Evolutionary conservation across 2,113 vertebrate species (phyloP), one percentile per base, ranked within the genome.

Genomic region (Cyphomyrus discorhynchus): DNA sequence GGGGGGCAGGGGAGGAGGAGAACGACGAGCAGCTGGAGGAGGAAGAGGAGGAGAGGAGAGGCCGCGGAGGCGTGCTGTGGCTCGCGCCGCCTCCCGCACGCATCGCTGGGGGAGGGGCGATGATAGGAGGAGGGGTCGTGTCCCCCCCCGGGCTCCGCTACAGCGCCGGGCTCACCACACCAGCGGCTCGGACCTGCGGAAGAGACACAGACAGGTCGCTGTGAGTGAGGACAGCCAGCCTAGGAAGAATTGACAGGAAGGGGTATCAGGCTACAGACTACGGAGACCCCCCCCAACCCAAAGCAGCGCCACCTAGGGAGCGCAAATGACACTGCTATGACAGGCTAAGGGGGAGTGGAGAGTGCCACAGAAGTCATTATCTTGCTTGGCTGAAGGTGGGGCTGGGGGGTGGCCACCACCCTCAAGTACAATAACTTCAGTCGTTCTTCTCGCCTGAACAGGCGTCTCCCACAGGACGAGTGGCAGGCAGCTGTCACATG

Each of bases 31-130:
- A 21, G 31, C 74, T 17, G 89, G 91, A 91, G 91, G 92, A 92
- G 13, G 92, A 86, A 86, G 46, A 92, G 92, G 92, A 94, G 91
- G 89, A 90, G 89, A 90, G 90, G 91, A 92, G 91, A 87, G 90
- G 92, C 92, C 93, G 93, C 94, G 93, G 90, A 90, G 91, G 91
- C 91, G 90, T 91, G 58, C 87, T 92, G 91, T 90, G 91, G 91
- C 50, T 91, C 93, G 92, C 90, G 93, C 92, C 90, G 89, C 91
- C 91, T 92, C 90, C 94, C 91, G 92, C 92, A 93, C 90, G 90
- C 95, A 96, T 96, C 1, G 93, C 95, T 92, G 93, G 93, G 86
- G 58, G 53, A n/a, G 56, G 58, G 56, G 87, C 19, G 19, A 52
- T 3, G 46, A 52, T 8, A 3, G 46, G 49, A 52, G 56, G 89